Base-by-base conservation (phyloP, 2,888 invertebrate species). In the Autographa pulchrina region DNA sequence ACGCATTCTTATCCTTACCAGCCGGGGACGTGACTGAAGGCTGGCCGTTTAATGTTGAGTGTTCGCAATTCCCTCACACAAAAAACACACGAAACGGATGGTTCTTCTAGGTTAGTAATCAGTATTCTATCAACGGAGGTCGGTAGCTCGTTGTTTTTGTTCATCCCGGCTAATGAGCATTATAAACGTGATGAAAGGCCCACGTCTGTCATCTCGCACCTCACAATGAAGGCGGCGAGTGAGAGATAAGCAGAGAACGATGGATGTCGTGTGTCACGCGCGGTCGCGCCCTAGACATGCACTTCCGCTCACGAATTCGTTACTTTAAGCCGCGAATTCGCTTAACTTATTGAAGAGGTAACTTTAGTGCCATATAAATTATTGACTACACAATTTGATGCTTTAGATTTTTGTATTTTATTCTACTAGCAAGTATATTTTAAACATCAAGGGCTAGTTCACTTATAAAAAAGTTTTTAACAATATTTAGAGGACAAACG, bases 81-180 rank as follows among this genome's bases (percentile, higher is more conserved):
- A 63, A 70, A 68, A 74, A 62, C 60, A 68, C 69, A 67, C 25
- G 16, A 58, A 25, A 31, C 31, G 38, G 38, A 56, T 59, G 41
- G 16, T 38, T 25, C 38, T 52, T n/a, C 35, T 43, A n/a, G 54
- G 62, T 16, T 58, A 52, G 64, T 68, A 65, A 75, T 81, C 72
- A 74, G 74, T 82, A 83, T 81, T 82, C 81, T 65, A 74, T 77
- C 60, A 70, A 60, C 72, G 69, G 13, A 14, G 31, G 56, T 58
- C 48, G 59, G 62, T 25, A 65, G 62, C 68, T 68, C 62, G 62
- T 62, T 73, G 80, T 81, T 79, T 77, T 79, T 79, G 72, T 73
- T 72, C 72, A 62, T 66, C 60, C 11, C 66, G 25, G 41, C 77
- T 82, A 82, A 82, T 79, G 77, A 81, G 69, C 72, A 56, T 64